Base-by-base conservation (phyloP, 2,113 vertebrate genomes). In the Rattus norvegicus region DNA sequence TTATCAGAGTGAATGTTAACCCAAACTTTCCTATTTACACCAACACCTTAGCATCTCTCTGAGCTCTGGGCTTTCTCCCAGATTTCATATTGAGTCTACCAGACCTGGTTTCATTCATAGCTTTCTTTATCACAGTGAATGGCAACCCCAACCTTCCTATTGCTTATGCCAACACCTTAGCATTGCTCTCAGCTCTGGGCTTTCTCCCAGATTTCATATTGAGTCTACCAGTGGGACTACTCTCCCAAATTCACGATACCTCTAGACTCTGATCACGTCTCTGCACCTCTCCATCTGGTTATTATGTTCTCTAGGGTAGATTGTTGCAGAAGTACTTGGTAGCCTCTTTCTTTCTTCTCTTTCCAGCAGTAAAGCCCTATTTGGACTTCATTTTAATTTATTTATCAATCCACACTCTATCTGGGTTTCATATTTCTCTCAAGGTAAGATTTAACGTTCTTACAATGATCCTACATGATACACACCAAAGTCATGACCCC, bases 401-500 rank as follows among this genome's bases (percentile, higher is more conserved):
- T 6, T 92, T 24, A 17, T 24, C 28, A 24, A 28, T 56, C 20
- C 22, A 52, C 83, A 70, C 61, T 2, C 28, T 65, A 70, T 56
- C 81, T 0, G 20, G 14, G 24, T 8, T 72, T 92, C 39, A 33
- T 81, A 22, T 84, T 85, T 91, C 17, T 73, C 22, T 93, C 56
- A 61, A 17, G 33, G 28, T 28, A 81, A 49, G 26, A 54, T 20
- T 79, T 4, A 24, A 33, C 56, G 56, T 75, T 26, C 28, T 90
- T 69, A 24, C 14, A 70, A 17, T 67, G 28, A 65, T 26, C 52
- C 56, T 43, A 6, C 0, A 10, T 47, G 52, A 2, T 87, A 19
- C 33, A 17, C 0, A 5, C 1, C 4, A 28, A 26, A 17, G 8
- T 0, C 5, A 67, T 14, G 8, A 2, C 22, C 52, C 7, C 39